These are phyloP conservation scores for Mus spicilegus DNA, from an alignment of 2,113 vertebrate species.

Conservation along the genomic window DNA sequence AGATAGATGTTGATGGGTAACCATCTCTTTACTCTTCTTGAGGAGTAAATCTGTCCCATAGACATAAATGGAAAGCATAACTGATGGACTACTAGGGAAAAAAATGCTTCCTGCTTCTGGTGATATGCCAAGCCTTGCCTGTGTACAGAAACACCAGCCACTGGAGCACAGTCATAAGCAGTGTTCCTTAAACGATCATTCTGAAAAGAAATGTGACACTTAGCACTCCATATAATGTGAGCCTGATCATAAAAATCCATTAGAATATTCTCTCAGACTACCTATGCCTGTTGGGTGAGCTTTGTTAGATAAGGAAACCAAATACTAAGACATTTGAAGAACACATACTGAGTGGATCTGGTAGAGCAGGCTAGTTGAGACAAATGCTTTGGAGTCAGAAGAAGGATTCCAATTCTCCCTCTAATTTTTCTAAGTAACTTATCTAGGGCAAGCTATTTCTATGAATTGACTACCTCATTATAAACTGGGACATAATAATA, in stretches of 20 bases:
- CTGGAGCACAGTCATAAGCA: slow-evolving; percentile 39
- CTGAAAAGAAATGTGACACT: slow-evolving; percentile 6
- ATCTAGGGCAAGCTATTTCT: not conserved
- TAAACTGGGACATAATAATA: not conserved
- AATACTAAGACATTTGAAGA: not conserved
- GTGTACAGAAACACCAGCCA: slow-evolving; percentile 51
- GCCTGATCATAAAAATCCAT: not conserved
- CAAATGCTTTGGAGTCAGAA: not conserved
- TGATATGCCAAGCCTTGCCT: slow-evolving; percentile 34
- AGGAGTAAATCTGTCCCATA: slow-evolving; percentile 55
- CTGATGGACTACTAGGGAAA: slow-evolving; percentile 76
- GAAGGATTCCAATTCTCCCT: not conserved
- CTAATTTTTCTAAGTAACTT: slow-evolving; percentile 23
- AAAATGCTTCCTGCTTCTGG: slow-evolving; percentile 68
- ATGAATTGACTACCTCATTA: not conserved
- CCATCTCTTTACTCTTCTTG: slow-evolving; percentile 69
- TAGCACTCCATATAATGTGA: not conserved
- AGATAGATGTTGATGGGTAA: slow-evolving; percentile 54
- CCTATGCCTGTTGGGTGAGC: not conserved
- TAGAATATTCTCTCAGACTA: not conserved
- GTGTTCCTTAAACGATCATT: slow-evolving; percentile 7
- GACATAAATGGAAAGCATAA: slow-evolving; percentile 69
- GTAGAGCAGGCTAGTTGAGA: not conserved
- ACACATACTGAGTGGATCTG: not conserved
- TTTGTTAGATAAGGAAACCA: not conserved